Evolutionary conservation across 1,140 invertebrate species (phyloP).

Genomic region (Apocrypta bakeri): DNA sequence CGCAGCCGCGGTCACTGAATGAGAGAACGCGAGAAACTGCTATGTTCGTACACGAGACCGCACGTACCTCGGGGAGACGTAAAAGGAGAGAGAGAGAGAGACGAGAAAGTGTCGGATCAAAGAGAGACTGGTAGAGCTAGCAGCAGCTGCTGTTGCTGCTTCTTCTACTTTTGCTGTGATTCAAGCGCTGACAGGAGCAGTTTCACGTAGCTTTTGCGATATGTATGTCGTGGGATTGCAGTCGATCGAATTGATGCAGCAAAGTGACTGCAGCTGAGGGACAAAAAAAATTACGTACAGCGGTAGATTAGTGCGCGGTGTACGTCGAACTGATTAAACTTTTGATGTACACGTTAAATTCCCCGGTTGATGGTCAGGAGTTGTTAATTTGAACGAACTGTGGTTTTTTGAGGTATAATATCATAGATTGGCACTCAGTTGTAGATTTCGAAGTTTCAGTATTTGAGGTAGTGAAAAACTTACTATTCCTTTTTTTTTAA

Average conservation of each 20-base stretch:
- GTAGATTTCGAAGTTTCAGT: too few relatives aligned
- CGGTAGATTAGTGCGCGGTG: background rate
- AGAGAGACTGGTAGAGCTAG: constrained; percentile 17
- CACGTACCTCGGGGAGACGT: constrained; percentile 1
- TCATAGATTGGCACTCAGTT: too few relatives aligned
- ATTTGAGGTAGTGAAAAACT: too few relatives aligned
- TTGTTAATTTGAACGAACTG: too few relatives aligned
- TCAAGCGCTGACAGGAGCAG: too few relatives aligned
- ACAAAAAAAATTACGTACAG: too few relatives aligned
- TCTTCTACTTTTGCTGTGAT: too few relatives aligned
- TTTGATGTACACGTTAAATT: too few relatives aligned
- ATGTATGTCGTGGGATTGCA: background rate
- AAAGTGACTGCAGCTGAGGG: too few relatives aligned
- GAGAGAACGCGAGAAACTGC: constrained; percentile 1
- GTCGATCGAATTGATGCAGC: constrained; percentile 29
- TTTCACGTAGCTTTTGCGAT: background rate
- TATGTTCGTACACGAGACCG: background rate
- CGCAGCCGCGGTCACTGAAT: background rate
- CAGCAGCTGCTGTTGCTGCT: background rate
- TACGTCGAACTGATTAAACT: background rate
- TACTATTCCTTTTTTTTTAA: too few relatives aligned
- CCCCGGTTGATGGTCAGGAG: too few relatives aligned
- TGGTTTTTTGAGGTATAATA: too few relatives aligned
- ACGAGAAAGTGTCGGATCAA: constrained; percentile 10
- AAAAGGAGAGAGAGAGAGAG: background rate